Conservation (phyloP, 2,888 invertebrate species). For the Aromia moschata region DNA sequence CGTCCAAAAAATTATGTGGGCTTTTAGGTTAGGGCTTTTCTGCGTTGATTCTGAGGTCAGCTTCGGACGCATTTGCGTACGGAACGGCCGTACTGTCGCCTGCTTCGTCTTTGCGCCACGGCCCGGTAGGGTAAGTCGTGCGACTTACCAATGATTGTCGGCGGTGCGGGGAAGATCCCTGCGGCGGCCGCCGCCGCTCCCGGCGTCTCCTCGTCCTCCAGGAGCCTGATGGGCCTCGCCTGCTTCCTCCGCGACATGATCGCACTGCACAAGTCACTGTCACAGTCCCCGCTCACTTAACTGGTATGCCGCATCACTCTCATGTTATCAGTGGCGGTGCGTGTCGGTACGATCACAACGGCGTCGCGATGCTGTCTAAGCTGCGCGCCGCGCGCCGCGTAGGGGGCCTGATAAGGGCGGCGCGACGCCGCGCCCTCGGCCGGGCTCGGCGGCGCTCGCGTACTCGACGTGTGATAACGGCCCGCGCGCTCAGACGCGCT, state of each 20-base stretch:
- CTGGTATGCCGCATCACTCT: conserved; percentile 47
- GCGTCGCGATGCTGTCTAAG: conserved; percentile 64
- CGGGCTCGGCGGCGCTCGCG: conserved; percentile 52
- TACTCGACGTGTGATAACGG: conserved; percentile 45
- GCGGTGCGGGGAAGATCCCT: conserved; percentile 41
- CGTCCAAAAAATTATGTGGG: too few relatives aligned
- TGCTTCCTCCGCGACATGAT: conserved; percentile 68
- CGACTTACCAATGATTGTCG: conserved; percentile 54
- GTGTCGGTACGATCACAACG: conserved; percentile 60
- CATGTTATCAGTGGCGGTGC: conserved; percentile 52
- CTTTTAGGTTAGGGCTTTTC: too few relatives aligned
- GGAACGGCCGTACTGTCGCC: too few relatives aligned
- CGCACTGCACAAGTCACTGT: conserved; percentile 54
- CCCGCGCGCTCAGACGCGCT: conserved; percentile 30
- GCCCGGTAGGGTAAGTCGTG: conserved; percentile 36
- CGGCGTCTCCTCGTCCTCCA: conserved; percentile 64
- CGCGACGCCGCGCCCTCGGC: conserved; percentile 61
- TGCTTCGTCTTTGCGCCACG: conserved; percentile 29
- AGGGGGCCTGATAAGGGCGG: conserved; percentile 61
- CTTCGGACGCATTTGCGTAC: too few relatives aligned
- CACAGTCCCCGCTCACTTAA: conserved; percentile 48
- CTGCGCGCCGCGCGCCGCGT: conserved; percentile 59
- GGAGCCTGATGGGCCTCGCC: conserved; percentile 65
- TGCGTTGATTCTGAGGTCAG: too few relatives aligned
- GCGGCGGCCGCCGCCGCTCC: conserved; percentile 45